Conservation (phyloP, 2,888 invertebrate genomes). For the Apomyelois bistriatella region DNA sequence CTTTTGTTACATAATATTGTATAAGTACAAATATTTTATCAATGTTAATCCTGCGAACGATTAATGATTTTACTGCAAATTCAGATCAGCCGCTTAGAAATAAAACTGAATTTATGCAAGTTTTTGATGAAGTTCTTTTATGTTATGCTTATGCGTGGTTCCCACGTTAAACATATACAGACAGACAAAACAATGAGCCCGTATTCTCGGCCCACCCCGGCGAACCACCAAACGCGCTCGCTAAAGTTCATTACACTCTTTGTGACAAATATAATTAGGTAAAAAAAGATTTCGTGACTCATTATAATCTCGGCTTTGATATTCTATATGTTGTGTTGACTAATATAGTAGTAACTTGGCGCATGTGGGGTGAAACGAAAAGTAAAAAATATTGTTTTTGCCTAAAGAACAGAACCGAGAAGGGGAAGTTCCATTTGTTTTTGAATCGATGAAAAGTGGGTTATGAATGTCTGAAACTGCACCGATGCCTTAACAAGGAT, state of each 20-base stretch:
- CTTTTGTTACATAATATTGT: too few relatives aligned
- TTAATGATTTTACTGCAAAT: too few relatives aligned
- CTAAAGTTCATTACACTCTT: constrained; percentile 46
- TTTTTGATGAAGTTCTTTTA: background rate
- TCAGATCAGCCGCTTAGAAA: too few relatives aligned
- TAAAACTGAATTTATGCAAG: too few relatives aligned
- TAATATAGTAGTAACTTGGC: background rate
- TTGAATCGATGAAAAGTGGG: constrained; percentile 28
- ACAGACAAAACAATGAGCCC: constrained; percentile 66
- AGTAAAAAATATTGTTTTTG: too few relatives aligned
- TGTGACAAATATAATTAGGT: constrained; percentile 20
- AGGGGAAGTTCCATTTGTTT: constrained; percentile 22
- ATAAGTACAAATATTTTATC: too few relatives aligned
- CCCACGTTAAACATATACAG: constrained; percentile 57
- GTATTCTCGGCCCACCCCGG: constrained; percentile 68
- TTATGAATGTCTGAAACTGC: constrained; percentile 47
- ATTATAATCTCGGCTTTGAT: background rate
- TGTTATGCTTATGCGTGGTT: constrained; percentile 34
- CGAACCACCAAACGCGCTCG: constrained; percentile 30
- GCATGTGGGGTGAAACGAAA: too few relatives aligned
- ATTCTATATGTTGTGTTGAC: background rate
- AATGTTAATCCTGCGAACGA: too few relatives aligned
- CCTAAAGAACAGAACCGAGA: too few relatives aligned
- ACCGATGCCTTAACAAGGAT: constrained; percentile 80
- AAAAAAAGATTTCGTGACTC: constrained; percentile 3